phyloP scores from a whole-genome alignment of 2,797 vertebrate species.

The Mormyrops attenuatus region DNA sequence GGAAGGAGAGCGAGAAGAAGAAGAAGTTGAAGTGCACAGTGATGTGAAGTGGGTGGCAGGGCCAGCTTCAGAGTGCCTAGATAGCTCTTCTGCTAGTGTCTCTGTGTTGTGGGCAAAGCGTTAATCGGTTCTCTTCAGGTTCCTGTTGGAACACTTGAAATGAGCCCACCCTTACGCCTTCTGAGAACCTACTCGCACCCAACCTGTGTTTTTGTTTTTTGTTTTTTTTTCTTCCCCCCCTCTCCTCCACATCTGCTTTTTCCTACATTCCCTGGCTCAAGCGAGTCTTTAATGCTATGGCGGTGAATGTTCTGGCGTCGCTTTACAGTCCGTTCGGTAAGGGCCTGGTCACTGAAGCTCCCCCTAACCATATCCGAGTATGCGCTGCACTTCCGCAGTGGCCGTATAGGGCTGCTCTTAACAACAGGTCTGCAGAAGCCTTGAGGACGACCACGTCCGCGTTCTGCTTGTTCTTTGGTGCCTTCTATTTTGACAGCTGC shows the following conservation, averaged over 20 bases:
- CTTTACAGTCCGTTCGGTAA: not conserved
- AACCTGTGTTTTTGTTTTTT: not conserved
- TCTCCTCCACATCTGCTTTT: not conserved
- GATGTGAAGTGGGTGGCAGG: constrained; percentile 48
- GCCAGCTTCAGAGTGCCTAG: no score
- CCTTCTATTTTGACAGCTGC: not conserved
- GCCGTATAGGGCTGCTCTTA: constrained; percentile 22
- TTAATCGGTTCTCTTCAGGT: not conserved
- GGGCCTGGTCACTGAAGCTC: not conserved
- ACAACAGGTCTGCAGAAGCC: constrained; percentile 19
- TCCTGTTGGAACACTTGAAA: not conserved
- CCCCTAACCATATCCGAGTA: constrained; percentile 25
- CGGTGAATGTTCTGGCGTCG: not conserved
- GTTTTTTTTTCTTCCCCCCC: no score
- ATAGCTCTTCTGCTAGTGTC: not conserved
- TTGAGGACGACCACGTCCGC: no score
- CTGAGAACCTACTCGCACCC: not conserved
- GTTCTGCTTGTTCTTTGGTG: not conserved
- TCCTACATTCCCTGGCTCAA: not conserved
- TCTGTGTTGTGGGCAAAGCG: constrained; percentile 21
- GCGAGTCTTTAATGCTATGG: not conserved
- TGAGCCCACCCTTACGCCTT: not conserved
- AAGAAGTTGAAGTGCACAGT: constrained; percentile 65
- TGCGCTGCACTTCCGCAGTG: constrained; percentile 8
- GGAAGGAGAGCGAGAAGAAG: constrained; percentile 69